Evolutionary conservation across 2,888 invertebrate genomes (phyloP), one percentile per base, ranked within the genome.

Genomic region (Scaptomyza caliginosa): DNA sequence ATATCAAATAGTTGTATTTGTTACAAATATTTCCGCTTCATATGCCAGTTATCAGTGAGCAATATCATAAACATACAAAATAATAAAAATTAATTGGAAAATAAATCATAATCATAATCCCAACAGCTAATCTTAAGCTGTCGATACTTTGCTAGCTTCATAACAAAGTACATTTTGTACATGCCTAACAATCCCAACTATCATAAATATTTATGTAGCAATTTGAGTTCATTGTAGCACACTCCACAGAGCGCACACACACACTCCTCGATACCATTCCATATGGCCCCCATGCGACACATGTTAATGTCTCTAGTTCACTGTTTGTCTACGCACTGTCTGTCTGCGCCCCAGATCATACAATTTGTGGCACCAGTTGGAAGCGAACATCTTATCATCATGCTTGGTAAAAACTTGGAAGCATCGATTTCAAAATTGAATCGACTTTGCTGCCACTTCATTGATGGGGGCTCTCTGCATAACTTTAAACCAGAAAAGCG

Each of bases 161-260:
- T 30, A 30, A 3, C n/a, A 13, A 4, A 30, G 30, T 30, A 13
- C n/a, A 0, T n/a, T 17, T 38, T 42, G 46, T 60, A 32, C 4
- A 13, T 40, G 2, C 13, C 21, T n/a, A 24, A 23, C 3, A 43
- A 16, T 21, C 10, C 28, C 21, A 26, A 11, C 30, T 46, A 48
- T 62, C 65, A 83, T 77, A 73, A 77, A 83, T 80, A 73, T 77
- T 80, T 80, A 77, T 69, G 77, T 42, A 56, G 68, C 80, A 77
- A 77, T 77, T 80, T 55, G 58, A 59, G 77, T 54, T 66, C 68
- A 68, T 65, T 68, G 56, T 39, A 26, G 50, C 73, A 36, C 16
- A 17, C 62, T 54, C 32, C 32, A 32, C 4, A 32, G 32, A 32
- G 32, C 32, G n/a, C 4, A 59, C 56, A 23, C 26, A 11, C n/a